Percentiles rank a stretch among this genome's conserved stretches.
Evolutionary conservation across 1,140 invertebrate species (phyloP).

Genomic region (Plutomurus gul): DNA sequence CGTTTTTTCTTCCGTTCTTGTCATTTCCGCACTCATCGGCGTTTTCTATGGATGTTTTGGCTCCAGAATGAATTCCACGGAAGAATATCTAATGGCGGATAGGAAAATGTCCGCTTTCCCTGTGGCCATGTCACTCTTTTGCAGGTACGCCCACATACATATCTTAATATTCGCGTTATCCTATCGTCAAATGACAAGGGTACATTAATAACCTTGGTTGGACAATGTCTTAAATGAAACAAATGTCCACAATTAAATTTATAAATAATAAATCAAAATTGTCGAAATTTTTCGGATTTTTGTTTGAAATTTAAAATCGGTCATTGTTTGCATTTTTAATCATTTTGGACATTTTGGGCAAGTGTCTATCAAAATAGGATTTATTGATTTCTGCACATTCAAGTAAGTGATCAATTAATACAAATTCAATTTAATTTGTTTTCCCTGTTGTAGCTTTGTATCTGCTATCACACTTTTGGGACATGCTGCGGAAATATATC

Average conservation of each 20-base stretch:
- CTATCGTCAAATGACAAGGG: too few species aligned
- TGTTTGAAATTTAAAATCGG: too few species aligned
- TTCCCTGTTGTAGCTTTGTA: slow-evolving; percentile 30
- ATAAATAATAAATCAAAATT: too few species aligned
- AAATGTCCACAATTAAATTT: too few species aligned
- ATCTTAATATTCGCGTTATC: background rate
- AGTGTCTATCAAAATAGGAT: background rate
- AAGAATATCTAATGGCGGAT: slow-evolving; percentile 77
- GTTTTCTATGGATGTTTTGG: slow-evolving; percentile 78
- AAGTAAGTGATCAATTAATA: too few species aligned
- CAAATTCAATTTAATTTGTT: background rate
- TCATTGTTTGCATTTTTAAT: too few species aligned
- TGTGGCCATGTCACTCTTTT: slow-evolving; percentile 75
- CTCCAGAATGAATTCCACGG: slow-evolving; percentile 72
- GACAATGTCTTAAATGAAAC: too few species aligned
- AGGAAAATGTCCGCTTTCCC: slow-evolving; percentile 75
- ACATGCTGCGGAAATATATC: slow-evolving; percentile 62
- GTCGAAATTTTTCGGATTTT: too few species aligned
- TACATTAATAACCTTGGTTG: too few species aligned
- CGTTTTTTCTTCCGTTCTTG: slow-evolving; percentile 67
- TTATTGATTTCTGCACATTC: too few species aligned
- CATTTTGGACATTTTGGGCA: background rate
- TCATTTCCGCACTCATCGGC: slow-evolving; percentile 75
- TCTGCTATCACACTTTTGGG: slow-evolving; percentile 45
- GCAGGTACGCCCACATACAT: slow-evolving; percentile 58